Evolutionary conservation across 1,140 invertebrate genomes (phyloP), one percentile per base, ranked within the genome.

Genomic region (Trichonephila clavipes): DNA sequence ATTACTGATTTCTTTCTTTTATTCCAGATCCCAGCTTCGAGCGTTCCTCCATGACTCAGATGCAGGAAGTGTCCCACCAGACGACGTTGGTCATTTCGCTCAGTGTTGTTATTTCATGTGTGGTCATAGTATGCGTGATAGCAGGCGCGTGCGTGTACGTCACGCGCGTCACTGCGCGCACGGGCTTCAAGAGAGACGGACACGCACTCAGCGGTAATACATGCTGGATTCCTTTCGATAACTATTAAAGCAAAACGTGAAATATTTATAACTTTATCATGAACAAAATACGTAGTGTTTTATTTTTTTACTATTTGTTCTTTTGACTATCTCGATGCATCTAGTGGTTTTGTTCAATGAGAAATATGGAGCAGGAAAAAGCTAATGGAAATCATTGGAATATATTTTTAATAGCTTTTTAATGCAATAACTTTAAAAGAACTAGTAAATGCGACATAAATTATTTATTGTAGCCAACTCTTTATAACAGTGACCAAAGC

Each of bases 41-140:
- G n/a, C 91, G 91, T 21, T 87, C 91, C 5, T 92, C 91, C n/a
- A 92, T 92, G 82, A 72, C 85, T 21, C 91, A 92, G 44, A 58
- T 61, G 90, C 59, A 92, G 62, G 77, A 83, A 59, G 81, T 69
- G 51, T 81, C 89, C 51, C 89, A 92, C 86, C 85, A 81, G 19
- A 93, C 92, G 8, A 93, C 92, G 3, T 40, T 93, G 58, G 87
- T 93, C 77, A 88, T 93, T 14, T 93, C 69, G 10, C 86, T 93
- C 28, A 88, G 86, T 51, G 92, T 93, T 5, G 92, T 88, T 28
- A 88, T 88, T 18, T 88, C 92, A 4, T 93, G 86, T 18, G 92
- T 93, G 14, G 44, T 93, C 86, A 93, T 93, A 61, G 92, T 93
- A 34, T 93, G 92, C 69, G 77, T 93, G 51, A 83, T 93, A 7